A percentile compares a stretch with the other conserved stretches of the same genome.
These are phyloP conservation scores for Protodeltote pygarga DNA, from an alignment of 2,888 invertebrate genomes.

Conservation along the genomic window DNA sequence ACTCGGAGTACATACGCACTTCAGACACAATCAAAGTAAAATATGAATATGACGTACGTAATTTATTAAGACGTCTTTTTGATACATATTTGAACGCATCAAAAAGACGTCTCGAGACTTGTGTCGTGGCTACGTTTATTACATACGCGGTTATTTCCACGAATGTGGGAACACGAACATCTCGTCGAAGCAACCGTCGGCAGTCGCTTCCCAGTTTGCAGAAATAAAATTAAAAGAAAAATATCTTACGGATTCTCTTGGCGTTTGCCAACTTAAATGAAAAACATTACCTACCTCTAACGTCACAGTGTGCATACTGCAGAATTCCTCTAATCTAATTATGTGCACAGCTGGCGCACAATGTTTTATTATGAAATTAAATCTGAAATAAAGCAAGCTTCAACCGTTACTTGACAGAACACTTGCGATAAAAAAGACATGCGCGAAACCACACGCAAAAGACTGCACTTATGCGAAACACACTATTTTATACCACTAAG, in stretches of 20 bases:
- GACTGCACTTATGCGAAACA: too few species aligned
- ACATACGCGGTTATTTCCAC: conserved; percentile 8
- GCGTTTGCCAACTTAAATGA: conserved; percentile 69
- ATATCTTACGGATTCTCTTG: conserved; percentile 52
- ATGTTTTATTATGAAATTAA: conserved; percentile 51
- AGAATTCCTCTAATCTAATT: conserved; percentile 68
- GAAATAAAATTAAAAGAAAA: conserved; percentile 57
- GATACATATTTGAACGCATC: too few species aligned
- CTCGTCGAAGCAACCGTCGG: conserved; percentile 26
- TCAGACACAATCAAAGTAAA: conserved; percentile 18
- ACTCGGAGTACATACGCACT: conserved; percentile 1
- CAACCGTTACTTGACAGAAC: too few species aligned
- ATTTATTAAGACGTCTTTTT: conserved; percentile 21
- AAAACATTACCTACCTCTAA: conserved; percentile 61
- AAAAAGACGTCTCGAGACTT: too few species aligned
- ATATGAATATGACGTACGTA: conserved; percentile 5
- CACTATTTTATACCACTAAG: too few species aligned
- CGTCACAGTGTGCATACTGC: conserved; percentile 57
- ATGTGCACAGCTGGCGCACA: conserved; percentile 56
- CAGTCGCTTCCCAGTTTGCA: conserved; percentile 9
- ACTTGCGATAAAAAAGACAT: too few species aligned
- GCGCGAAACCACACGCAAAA: too few species aligned
- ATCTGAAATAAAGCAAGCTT: too few species aligned
- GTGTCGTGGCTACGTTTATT: conserved; percentile 5
- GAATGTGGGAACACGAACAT: conserved; percentile 29